phyloP scores from a whole-genome alignment of 2,113 vertebrate genomes.

The Epinephelus fuscoguttatus region DNA sequence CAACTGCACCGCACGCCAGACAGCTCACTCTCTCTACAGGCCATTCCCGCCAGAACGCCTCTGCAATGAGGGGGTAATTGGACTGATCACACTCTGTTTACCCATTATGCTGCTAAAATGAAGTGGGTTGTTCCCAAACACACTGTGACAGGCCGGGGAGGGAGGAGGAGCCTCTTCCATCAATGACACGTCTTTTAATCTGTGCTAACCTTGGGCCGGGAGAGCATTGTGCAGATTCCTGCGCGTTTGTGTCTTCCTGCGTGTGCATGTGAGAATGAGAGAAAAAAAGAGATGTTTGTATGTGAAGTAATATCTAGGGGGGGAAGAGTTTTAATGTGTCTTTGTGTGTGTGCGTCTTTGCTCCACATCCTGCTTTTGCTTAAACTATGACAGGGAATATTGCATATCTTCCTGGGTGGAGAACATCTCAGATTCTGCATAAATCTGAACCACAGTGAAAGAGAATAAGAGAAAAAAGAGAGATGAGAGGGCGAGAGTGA shows the following conservation, averaged over 20 bases:
- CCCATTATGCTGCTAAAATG: constrained; percentile 79
- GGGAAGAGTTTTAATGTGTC: constrained; percentile 39
- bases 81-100: constrained; percentile 83
- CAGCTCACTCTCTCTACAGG: constrained; percentile 67
- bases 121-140: constrained; percentile 79
- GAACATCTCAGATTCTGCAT: constrained; percentile 57
- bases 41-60: constrained; percentile 75
- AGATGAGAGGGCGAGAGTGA: constrained; percentile 52
- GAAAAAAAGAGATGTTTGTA: constrained; percentile 15
- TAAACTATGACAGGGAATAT: constrained; percentile 72
- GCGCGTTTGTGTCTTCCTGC: constrained; percentile 22
- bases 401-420: constrained; percentile 62
- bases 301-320: constrained; percentile 28
- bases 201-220: constrained; percentile 69
- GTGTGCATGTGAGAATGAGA: background rate
- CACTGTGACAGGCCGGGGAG: constrained; percentile 64
- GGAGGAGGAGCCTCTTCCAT: constrained; percentile 66
- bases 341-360: background rate
- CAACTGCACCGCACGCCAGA: constrained; percentile 57
- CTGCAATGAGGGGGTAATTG: constrained; percentile 82
- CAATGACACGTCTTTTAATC: constrained; percentile 78
- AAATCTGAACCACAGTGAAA: constrained; percentile 49
- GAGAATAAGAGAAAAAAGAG: constrained; percentile 48
- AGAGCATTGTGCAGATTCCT: constrained; percentile 7
- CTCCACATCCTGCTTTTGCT: constrained; percentile 42